Evolutionary conservation across 2,888 invertebrate genomes (phyloP).

Genomic region (Athripsodes cinereus): DNA sequence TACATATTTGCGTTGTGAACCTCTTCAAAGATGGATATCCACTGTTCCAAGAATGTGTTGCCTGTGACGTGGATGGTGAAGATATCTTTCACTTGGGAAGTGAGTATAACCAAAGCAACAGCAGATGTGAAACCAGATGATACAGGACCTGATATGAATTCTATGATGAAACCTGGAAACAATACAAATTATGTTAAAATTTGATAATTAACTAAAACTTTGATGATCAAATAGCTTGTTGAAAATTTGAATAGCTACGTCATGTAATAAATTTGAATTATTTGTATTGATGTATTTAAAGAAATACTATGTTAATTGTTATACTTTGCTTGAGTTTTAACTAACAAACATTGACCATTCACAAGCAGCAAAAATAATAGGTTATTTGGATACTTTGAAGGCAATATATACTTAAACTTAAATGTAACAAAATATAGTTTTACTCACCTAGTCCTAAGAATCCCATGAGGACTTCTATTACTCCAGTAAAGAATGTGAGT

Average conservation of each 20-base stretch:
- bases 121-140: slow-evolving; percentile 87
- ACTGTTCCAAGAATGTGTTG: slow-evolving; percentile 70
- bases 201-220: no score
- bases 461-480: slow-evolving; percentile 75
- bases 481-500: slow-evolving; percentile 66
- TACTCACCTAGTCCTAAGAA: slow-evolving; percentile 69
- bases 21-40: slow-evolving; percentile 64
- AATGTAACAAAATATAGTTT: no score
- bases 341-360: no score
- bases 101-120: slow-evolving; percentile 80
- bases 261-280: no score
- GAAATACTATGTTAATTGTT: no score
- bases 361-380: no score
- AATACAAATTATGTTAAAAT: not conserved
- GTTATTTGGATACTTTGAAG: no score
- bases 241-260: no score
- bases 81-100: slow-evolving; percentile 82
- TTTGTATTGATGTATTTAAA: no score
- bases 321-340: no score
- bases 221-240: no score
- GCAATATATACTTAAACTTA: no score
- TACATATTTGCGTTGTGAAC: slow-evolving; percentile 59
- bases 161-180: slow-evolving; percentile 67
- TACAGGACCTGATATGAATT: slow-evolving; percentile 86
- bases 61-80: slow-evolving; percentile 68